A percentile compares a stretch with the other conserved stretches of the same genome.
phyloP scores from a whole-genome alignment of 1,140 invertebrate species.

The Drosophila bocki region DNA sequence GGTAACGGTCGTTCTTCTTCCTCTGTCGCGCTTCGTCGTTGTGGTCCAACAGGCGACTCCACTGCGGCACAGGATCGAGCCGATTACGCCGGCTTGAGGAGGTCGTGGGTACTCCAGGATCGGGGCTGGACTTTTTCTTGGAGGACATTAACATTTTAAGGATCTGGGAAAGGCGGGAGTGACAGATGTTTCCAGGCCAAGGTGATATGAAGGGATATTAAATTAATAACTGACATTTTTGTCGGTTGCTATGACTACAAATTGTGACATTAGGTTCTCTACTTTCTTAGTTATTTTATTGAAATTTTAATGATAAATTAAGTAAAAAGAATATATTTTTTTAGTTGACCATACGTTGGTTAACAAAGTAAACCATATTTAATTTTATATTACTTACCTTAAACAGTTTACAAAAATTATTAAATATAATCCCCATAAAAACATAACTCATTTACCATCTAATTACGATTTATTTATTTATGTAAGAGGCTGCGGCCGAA shows the following conservation, averaged over 20 bases:
- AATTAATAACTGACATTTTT: not conserved
- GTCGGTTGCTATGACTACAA: not conserved
- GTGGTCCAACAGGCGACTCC: conserved; percentile 24
- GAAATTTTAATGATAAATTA: too few species aligned
- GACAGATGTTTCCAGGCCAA: not conserved
- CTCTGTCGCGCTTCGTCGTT: not conserved
- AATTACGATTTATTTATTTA: conserved; percentile 67
- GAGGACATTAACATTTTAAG: not conserved
- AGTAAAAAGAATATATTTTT: too few species aligned
- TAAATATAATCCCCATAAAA: not conserved
- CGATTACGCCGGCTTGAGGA: not conserved
- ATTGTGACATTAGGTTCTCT: not conserved
- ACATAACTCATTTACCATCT: conserved; percentile 41
- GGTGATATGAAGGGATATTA: not conserved
- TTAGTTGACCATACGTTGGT: too few species aligned
- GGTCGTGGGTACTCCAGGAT: not conserved
- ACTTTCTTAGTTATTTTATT: not conserved
- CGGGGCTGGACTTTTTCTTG: not conserved
- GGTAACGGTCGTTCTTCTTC: conserved; percentile 1
- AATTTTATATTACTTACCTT: too few species aligned
- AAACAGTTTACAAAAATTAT: too few species aligned
- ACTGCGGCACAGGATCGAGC: conserved; percentile 10
- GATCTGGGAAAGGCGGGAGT: not conserved
- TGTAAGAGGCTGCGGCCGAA: conserved; percentile 22
- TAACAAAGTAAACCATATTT: too few species aligned